phyloP scores from a whole-genome alignment of 2,888 invertebrate genomes.

The Geotrupes spiniger region DNA sequence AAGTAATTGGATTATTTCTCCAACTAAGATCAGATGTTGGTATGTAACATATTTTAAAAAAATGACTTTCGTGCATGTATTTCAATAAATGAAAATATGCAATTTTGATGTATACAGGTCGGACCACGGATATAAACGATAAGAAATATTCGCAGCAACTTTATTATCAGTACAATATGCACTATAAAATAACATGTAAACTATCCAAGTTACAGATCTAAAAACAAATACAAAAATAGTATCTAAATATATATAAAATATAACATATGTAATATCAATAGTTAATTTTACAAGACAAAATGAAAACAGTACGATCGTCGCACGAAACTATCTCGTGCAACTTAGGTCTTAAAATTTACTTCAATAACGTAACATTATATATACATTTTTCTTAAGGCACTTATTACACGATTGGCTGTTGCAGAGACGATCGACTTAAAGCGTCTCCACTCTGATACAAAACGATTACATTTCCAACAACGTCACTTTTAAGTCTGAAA shows the following conservation, averaged over 20 bases:
- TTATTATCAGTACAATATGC: constrained; percentile 6
- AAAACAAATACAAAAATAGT: constrained; percentile 6
- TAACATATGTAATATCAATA: constrained; percentile 2
- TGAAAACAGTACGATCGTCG: not conserved
- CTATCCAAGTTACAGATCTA: not conserved
- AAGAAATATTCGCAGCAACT: too few relatives aligned
- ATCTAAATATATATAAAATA: not conserved
- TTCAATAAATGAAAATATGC: too few relatives aligned
- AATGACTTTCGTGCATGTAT: too few relatives aligned
- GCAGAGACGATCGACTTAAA: too few relatives aligned
- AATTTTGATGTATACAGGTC: too few relatives aligned
- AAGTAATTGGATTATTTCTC: too few relatives aligned
- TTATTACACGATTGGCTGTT: too few relatives aligned
- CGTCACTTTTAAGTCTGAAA: not conserved
- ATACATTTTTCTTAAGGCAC: constrained; percentile 3
- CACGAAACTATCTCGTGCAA: not conserved
- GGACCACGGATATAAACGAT: too few relatives aligned
- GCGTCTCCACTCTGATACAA: too few relatives aligned
- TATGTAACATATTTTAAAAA: too few relatives aligned
- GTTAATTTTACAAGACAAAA: not conserved
- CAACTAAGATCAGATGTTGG: too few relatives aligned
- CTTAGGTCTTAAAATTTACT: not conserved
- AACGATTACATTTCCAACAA: too few relatives aligned
- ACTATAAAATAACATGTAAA: not conserved
- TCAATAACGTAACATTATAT: not conserved